A percentile compares a stretch with the other conserved stretches of the same genome.
Conservation (phyloP, 2,113 vertebrate species). For the Paramormyrops kingsleyae region DNA sequence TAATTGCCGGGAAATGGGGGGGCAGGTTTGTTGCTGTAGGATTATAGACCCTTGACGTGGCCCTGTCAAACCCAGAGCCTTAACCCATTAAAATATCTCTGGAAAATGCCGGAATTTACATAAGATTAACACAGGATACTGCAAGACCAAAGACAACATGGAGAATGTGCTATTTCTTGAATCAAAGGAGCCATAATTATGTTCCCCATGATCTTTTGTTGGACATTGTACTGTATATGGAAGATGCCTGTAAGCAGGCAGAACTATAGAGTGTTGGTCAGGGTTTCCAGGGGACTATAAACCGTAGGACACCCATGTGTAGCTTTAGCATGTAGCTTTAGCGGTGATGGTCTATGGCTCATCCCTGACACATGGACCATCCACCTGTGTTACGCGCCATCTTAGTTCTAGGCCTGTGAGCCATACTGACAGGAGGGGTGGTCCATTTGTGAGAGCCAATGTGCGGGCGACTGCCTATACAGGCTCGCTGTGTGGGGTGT, state of each 20-base stretch:
- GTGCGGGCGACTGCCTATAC: background rate
- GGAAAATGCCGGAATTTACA: background rate
- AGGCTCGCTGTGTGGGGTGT: background rate
- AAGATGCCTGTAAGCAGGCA: background rate
- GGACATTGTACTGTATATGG: background rate
- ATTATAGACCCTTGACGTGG: background rate
- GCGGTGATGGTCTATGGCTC: background rate
- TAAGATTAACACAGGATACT: background rate
- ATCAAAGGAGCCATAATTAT: background rate
- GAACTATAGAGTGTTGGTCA: background rate
- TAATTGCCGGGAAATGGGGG: background rate
- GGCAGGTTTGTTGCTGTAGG: background rate
- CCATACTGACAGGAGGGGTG: background rate
- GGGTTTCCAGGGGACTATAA: background rate
- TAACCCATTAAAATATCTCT: background rate
- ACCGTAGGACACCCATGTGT: background rate
- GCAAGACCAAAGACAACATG: background rate
- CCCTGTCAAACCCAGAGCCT: background rate
- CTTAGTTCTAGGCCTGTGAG: background rate
- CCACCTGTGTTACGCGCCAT: background rate
- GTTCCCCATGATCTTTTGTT: background rate
- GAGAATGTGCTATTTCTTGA: background rate
- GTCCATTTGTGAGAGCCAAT: background rate
- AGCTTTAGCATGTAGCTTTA: background rate
- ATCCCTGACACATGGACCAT: background rate